Percentiles rank a stretch among this genome's conserved stretches.
Evolutionary conservation across 2,888 invertebrate species (phyloP).

Genomic region (Melanophora roralis): DNA sequence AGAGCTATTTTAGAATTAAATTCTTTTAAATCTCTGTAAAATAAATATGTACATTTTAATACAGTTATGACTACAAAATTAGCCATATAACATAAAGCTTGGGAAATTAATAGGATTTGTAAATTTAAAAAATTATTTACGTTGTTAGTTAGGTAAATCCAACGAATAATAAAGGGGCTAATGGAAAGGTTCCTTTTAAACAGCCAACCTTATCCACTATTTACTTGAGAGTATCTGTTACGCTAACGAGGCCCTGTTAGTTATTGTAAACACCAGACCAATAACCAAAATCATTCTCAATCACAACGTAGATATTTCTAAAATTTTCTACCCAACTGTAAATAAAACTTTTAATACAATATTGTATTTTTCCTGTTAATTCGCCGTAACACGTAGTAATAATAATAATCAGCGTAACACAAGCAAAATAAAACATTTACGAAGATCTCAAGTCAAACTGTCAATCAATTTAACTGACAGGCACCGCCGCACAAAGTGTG

Average conservation of each 20-base stretch:
- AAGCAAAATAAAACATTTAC: constrained; percentile 67
- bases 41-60: background rate
- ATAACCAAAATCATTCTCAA: no score
- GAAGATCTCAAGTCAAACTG: constrained; percentile 74
- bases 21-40: background rate
- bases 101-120: no score
- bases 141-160: no score
- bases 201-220: no score
- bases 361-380: constrained; percentile 61
- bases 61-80: background rate
- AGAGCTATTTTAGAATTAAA: no score
- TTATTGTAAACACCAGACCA: no score
- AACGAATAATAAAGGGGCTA: no score
- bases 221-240: no score
- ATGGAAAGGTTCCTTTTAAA: no score
- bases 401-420: constrained; percentile 67
- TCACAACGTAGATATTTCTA: background rate
- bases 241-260: no score
- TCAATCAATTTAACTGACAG: constrained; percentile 76
- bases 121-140: no score
- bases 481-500: constrained; percentile 69
- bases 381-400: constrained; percentile 65
- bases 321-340: background rate
- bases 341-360: constrained; percentile 34
- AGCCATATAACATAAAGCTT: background rate